Evolutionary conservation across 2,797 vertebrate species (phyloP).

Genomic region (Melanotaenia maccullochi): DNA sequence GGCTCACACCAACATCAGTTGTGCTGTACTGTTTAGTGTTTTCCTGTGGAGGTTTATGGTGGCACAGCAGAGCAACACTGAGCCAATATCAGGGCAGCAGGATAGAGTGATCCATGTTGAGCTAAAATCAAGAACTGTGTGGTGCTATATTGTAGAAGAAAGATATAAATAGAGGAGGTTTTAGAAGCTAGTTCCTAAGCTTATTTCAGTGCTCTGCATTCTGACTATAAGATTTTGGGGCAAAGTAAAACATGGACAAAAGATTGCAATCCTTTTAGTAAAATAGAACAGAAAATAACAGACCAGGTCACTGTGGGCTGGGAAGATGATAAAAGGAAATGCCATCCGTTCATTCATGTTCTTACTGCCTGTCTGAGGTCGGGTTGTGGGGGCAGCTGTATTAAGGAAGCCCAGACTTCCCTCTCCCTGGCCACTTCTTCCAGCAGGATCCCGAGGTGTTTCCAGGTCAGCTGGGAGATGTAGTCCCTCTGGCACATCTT

Average conservation of each 20-base stretch:
- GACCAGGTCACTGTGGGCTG: background rate
- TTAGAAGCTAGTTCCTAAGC: background rate
- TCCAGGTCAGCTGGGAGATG: too few species aligned
- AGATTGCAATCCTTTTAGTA: background rate
- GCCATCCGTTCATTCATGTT: background rate
- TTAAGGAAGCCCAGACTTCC: too few species aligned
- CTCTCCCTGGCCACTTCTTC: too few species aligned
- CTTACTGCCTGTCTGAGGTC: too few species aligned
- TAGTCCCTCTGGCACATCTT: too few species aligned
- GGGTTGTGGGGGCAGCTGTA: too few species aligned
- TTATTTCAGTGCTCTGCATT: too few species aligned
- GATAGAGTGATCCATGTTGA: background rate
- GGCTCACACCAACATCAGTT: slow-evolving; percentile 20
- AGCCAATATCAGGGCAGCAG: slow-evolving; percentile 8
- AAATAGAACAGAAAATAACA: background rate
- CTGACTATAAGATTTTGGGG: too few species aligned
- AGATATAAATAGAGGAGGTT: background rate
- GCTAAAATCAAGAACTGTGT: background rate
- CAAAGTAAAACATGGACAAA: background rate
- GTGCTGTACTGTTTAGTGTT: slow-evolving; percentile 9
- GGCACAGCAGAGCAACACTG: slow-evolving; percentile 21
- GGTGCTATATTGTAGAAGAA: background rate
- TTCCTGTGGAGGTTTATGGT: slow-evolving; percentile 22
- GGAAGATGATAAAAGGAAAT: background rate
- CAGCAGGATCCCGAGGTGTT: too few species aligned